Evolutionary conservation across 2,888 invertebrate species (phyloP).

Genomic region (Polymixis flavicincta): DNA sequence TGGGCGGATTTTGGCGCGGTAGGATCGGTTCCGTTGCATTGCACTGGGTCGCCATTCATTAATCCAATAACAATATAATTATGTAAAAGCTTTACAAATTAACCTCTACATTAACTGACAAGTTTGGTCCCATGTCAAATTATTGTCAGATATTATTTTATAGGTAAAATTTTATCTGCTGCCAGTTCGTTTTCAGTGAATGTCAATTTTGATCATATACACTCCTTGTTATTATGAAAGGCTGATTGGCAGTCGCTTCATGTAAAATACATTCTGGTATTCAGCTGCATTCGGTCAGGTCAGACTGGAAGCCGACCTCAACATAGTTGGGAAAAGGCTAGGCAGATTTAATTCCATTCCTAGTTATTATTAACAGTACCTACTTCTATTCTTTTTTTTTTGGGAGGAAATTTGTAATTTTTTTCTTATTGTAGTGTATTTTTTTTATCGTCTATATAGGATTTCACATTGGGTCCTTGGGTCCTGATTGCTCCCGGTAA

Average conservation of each 20-base stretch:
- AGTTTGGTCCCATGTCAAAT: background rate
- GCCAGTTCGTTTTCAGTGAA: background rate
- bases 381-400: background rate
- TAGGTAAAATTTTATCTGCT: background rate
- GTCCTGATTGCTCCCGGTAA: too few relatives aligned
- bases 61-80: slow-evolving; percentile 8
- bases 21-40: slow-evolving; percentile 43
- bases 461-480: too few relatives aligned
- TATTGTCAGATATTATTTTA: slow-evolving; percentile 1
- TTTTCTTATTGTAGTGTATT: too few relatives aligned
- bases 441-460: too few relatives aligned
- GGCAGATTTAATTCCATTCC: background rate
- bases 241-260: background rate
- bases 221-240: background rate
- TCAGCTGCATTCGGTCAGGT: background rate
- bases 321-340: background rate
- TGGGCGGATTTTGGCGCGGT: slow-evolving; percentile 75
- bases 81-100: slow-evolving; percentile 27
- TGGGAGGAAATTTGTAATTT: too few relatives aligned
- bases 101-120: background rate
- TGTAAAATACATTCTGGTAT: background rate
- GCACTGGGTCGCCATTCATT: slow-evolving; percentile 12
- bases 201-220: background rate
- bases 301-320: background rate
- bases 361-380: too few relatives aligned